Conservation (phyloP, 2,888 invertebrate genomes). For the Phaonia tiefii region DNA sequence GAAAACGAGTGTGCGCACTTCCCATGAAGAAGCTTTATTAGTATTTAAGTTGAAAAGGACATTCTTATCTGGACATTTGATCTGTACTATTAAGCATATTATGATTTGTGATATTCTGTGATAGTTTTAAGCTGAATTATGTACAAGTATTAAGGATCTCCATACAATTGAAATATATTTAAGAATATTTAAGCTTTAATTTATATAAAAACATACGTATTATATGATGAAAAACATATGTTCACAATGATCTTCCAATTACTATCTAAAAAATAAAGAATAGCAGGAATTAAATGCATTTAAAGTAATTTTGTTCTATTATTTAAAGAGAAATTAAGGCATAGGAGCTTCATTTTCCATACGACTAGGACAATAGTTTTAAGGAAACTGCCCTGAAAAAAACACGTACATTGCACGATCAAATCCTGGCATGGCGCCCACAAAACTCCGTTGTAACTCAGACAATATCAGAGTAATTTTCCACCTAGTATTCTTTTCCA, state of each 20-base stretch:
- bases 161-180: constrained; percentile 46
- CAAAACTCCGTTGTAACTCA: too few relatives aligned
- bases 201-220: constrained; percentile 18
- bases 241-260: constrained; percentile 47
- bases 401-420: too few relatives aligned
- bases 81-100: constrained; percentile 70
- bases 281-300: too few relatives aligned
- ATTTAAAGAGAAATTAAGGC: too few relatives aligned
- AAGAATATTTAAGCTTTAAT: constrained; percentile 49
- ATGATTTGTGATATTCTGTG: constrained; percentile 72
- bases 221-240: background rate
- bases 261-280: too few relatives aligned
- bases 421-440: too few relatives aligned
- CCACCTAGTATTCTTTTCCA: too few relatives aligned
- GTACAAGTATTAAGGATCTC: constrained; percentile 71
- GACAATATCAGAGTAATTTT: too few relatives aligned
- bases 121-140: constrained; percentile 75
- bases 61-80: constrained; percentile 54
- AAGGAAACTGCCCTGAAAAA: too few relatives aligned
- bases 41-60: constrained; percentile 51
- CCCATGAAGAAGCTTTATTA: constrained; percentile 69
- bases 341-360: too few relatives aligned
- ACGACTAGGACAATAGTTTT: too few relatives aligned
- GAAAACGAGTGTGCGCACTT: background rate
- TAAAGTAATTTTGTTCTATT: too few relatives aligned